These are phyloP conservation scores for Danio aesculapii DNA, from an alignment of 2,797 vertebrate genomes.

Conservation along the genomic window DNA sequence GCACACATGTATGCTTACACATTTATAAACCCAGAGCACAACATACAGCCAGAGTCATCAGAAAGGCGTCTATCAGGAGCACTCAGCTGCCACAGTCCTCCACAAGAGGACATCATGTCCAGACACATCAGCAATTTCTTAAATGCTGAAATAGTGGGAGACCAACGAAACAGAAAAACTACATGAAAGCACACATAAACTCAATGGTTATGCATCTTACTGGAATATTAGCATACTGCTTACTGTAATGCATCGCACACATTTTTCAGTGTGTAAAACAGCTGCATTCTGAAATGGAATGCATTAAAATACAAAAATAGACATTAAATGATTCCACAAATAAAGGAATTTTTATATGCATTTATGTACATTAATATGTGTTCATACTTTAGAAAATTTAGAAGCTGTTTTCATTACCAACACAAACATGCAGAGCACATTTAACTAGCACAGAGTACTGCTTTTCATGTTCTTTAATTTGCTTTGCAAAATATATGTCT, in stretches of 20 bases:
- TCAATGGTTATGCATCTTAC: not conserved
- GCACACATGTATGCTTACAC: slow-evolving; percentile 21
- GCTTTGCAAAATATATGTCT: no score
- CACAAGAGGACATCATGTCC: not conserved
- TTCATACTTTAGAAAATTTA: no score
- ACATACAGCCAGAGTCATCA: slow-evolving; percentile 31
- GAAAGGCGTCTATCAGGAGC: slow-evolving; percentile 4
- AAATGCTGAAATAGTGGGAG: slow-evolving; percentile 5
- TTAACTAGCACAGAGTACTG: no score
- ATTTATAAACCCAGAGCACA: slow-evolving; percentile 13
- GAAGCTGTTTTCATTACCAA: no score
- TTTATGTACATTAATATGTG: no score
- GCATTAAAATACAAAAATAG: no score
- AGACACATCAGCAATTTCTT: slow-evolving; percentile 30
- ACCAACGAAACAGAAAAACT: slow-evolving; percentile 25
- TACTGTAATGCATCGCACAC: not conserved
- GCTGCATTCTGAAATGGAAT: no score
- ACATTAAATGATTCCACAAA: no score
- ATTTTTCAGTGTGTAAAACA: no score
- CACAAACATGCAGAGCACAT: no score
- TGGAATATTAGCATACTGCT: not conserved
- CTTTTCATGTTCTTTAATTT: no score
- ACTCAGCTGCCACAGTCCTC: slow-evolving; percentile 30
- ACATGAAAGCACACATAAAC: not conserved
- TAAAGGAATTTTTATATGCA: no score